A percentile compares a stretch with the other conserved stretches of the same genome.
Evolutionary conservation across 2,888 invertebrate genomes (phyloP).

Genomic region (Monoplex corrugatus): DNA sequence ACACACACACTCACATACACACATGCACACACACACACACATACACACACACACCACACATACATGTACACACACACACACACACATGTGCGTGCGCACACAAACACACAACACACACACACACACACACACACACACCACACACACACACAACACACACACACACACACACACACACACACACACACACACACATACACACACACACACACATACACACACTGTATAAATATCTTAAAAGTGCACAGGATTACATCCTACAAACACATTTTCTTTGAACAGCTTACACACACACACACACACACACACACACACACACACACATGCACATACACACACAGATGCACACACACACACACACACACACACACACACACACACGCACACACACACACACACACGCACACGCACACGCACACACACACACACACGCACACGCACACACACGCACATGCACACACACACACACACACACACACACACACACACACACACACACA

Average conservation of each 20-base stretch:
- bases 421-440: slow-evolving; percentile 13
- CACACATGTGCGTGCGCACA: not conserved
- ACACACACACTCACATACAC: not conserved
- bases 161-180: too few species aligned
- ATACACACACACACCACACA: not conserved
- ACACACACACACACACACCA: not conserved
- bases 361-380: slow-evolving; percentile 17
- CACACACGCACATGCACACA: not conserved
- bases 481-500: slow-evolving; percentile 17
- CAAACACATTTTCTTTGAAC: too few species aligned
- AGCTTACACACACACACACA: too few species aligned
- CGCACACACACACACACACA: slow-evolving; percentile 4
- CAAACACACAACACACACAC: not conserved
- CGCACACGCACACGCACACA: not conserved
- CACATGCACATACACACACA: too few species aligned
- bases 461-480: slow-evolving; percentile 15
- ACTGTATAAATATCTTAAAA: too few species aligned
- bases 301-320: too few species aligned
- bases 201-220: not conserved
- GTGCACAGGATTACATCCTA: too few species aligned
- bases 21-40: not conserved
- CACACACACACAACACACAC: too few species aligned
- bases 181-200: too few species aligned
- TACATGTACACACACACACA: not conserved
- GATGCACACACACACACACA: not conserved